Evolutionary conservation across 2,888 invertebrate species (phyloP).

Genomic region (Aricia artaxerxes): DNA sequence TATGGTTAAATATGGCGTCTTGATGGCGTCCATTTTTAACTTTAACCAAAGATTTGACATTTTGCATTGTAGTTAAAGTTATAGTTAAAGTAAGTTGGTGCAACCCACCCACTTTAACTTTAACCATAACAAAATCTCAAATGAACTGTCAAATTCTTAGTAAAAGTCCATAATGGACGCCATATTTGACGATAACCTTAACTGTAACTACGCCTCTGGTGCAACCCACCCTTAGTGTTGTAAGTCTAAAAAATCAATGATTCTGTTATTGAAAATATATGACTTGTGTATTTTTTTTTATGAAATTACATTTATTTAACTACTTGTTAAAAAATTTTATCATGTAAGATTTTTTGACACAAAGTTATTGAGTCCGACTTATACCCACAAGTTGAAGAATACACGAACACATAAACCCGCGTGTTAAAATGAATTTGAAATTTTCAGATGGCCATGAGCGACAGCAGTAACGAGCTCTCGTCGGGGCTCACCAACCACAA

Average conservation of each 20-base stretch:
- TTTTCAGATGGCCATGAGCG: conserved; percentile 83
- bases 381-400: background rate
- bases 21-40: too few relatives aligned
- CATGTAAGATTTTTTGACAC: background rate
- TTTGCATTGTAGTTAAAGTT: too few relatives aligned
- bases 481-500: conserved; percentile 82
- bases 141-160: too few relatives aligned
- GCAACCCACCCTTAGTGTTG: background rate
- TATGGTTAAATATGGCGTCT: too few relatives aligned
- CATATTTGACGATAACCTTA: too few relatives aligned
- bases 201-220: too few relatives aligned
- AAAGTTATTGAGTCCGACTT: background rate
- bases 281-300: background rate
- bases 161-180: too few relatives aligned
- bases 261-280: background rate
- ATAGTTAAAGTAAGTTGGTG: too few relatives aligned
- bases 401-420: background rate
- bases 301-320: background rate
- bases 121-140: too few relatives aligned
- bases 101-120: too few relatives aligned
- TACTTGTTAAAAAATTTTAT: too few relatives aligned
- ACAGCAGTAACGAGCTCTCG: conserved; percentile 77
- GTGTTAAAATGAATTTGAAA: conserved; percentile 34
- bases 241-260: background rate
- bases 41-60: too few relatives aligned